Percentiles rank a stretch among this genome's conserved stretches.
phyloP scores from a whole-genome alignment of 2,888 invertebrate genomes.

The Idaea aversata region DNA sequence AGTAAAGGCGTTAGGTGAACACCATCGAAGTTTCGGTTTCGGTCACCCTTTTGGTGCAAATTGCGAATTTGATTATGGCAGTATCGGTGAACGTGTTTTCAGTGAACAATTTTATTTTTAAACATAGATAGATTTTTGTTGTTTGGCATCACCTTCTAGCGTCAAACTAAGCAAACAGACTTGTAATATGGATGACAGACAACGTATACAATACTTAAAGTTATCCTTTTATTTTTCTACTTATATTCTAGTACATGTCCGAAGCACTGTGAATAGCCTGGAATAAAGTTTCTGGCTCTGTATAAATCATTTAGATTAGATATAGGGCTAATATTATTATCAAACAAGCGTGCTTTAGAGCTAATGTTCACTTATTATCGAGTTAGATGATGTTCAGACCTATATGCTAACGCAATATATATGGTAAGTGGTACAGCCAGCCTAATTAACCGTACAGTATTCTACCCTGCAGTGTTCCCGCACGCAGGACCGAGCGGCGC shows the following conservation, averaged over 20 bases:
- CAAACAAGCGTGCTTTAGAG: no score
- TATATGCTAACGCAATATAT: constrained; percentile 17
- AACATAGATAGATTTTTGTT: not conserved
- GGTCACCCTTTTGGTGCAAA: constrained; percentile 10
- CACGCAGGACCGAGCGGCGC: constrained; percentile 97
- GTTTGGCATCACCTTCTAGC: no score
- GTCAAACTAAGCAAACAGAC: no score
- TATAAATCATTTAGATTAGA: no score
- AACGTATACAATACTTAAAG: no score
- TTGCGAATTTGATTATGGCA: constrained; percentile 4
- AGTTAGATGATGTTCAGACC: not conserved
- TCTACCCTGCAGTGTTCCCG: constrained; percentile 89
- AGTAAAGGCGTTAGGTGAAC: not conserved
- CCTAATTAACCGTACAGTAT: constrained; percentile 75
- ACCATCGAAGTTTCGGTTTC: not conserved
- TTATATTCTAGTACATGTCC: no score
- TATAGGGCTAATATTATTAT: no score
- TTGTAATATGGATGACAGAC: no score
- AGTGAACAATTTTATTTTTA: not conserved
- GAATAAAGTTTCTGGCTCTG: no score
- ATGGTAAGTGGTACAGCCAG: constrained; percentile 41
- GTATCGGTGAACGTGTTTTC: not conserved
- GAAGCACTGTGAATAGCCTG: no score
- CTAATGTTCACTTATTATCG: no score
- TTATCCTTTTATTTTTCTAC: no score